Evolutionary conservation across 2,113 vertebrate genomes (phyloP).

Genomic region (Mobula hypostoma): DNA sequence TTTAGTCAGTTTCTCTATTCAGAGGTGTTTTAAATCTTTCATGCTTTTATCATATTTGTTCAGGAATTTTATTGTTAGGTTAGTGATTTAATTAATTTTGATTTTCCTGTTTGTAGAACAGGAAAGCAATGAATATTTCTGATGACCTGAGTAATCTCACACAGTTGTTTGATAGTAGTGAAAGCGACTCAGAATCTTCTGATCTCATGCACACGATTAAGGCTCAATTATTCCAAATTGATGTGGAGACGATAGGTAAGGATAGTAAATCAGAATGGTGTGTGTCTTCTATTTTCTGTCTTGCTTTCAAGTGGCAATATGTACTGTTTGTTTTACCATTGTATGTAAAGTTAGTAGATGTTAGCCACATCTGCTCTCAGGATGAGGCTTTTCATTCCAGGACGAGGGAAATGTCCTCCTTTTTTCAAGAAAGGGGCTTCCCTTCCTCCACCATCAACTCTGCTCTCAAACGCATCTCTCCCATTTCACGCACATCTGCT

Average conservation of each 20-base stretch:
- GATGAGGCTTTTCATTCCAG: no score
- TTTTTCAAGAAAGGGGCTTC: no score
- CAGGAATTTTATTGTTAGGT: background rate
- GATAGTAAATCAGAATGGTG: background rate
- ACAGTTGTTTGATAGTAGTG: constrained; percentile 72
- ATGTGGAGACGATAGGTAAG: constrained; percentile 62
- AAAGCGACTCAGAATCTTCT: constrained; percentile 64
- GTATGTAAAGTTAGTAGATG: background rate
- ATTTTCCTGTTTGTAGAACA: constrained; percentile 5
- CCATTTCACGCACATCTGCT: no score
- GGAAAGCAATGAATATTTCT: constrained; percentile 44
- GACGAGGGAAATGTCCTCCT: no score
- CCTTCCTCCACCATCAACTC: no score
- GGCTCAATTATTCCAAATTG: constrained; percentile 69
- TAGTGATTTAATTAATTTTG: background rate
- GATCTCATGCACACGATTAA: constrained; percentile 58
- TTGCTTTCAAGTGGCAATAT: background rate
- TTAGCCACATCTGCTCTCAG: no score
- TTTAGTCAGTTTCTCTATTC: background rate
- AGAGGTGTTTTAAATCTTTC: background rate
- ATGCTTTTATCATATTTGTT: background rate
- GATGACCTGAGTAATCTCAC: constrained; percentile 73
- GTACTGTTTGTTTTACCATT: background rate
- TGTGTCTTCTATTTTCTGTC: no score
- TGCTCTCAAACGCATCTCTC: no score